Conservation (phyloP, 2,113 vertebrate species). For the Zosterops pallidus region DNA sequence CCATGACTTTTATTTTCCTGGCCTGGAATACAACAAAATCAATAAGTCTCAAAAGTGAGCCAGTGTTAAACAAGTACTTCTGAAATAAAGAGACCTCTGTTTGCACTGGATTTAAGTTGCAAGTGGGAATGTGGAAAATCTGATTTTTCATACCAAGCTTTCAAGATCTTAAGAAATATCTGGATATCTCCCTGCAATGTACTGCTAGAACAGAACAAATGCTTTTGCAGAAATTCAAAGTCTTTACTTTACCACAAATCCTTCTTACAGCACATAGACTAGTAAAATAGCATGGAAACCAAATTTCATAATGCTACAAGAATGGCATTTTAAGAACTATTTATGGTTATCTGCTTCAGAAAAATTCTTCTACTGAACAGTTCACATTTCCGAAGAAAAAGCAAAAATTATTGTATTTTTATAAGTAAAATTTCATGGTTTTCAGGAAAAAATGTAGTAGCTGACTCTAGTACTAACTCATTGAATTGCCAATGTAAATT, state of each 20-base stretch:
- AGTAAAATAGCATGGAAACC: not conserved
- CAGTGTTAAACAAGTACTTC: constrained; percentile 14
- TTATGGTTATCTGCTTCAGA: not conserved
- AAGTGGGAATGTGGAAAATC: constrained; percentile 46
- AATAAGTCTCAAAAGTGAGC: constrained; percentile 19
- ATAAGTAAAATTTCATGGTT: not conserved
- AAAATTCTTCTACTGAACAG: not conserved
- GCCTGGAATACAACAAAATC: constrained; percentile 36
- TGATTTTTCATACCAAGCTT: constrained; percentile 53
- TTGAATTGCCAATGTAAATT: not conserved
- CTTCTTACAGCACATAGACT: not conserved
- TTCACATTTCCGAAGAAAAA: not conserved
- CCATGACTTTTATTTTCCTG: constrained; percentile 55
- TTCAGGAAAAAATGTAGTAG: not conserved
- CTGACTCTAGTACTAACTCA: not conserved
- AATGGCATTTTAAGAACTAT: not conserved
- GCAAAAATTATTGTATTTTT: not conserved
- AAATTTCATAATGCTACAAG: not conserved
- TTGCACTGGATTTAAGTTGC: constrained; percentile 47
- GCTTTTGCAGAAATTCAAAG: constrained; percentile 13
- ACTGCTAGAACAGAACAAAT: constrained; percentile 4
- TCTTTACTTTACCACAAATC: not conserved
- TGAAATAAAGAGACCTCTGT: constrained; percentile 45
- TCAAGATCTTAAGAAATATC: constrained; percentile 49
- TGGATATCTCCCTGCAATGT: constrained; percentile 13